Evolutionary conservation across 1,140 invertebrate genomes (phyloP), one percentile per base, ranked within the genome.

Genomic region (Bradysia coprophila): DNA sequence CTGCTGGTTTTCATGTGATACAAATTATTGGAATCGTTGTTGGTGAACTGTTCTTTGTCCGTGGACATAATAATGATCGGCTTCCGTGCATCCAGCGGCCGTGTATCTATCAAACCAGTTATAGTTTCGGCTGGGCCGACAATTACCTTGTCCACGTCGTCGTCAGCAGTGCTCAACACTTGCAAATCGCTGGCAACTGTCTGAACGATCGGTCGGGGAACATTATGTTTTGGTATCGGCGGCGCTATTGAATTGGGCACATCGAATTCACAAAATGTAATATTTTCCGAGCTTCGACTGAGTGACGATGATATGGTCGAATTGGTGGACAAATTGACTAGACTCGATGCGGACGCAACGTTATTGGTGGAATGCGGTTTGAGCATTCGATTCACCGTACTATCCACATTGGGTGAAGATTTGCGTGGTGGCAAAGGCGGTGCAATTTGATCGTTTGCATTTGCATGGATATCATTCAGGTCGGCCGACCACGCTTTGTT

Each of bases 121-220:
- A 77, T 77, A 13, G 74, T 77, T 51, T 76, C 73, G 1, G 74
- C 73, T 5, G 73, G 71, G 1, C 74, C 69, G 0, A 67, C 67
- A 43, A 71, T 70, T 33, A 66, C 54, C 24, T 45, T 45, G 15
- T 41, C 40, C 13, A 19, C 16, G 31, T 55, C 51, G 38, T 61
- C 58, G 18, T 60, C 57, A 21, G 54, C 42, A 33, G 56, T 44
- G 4, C 28, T 22, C 21, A 21, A 11, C 11, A 22, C 11, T 20
- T 38, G 36, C 36, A 38, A 4, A 18, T 20, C 55, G 32, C 57
- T 53, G 21, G 49, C 54, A 34, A 58, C 21, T 0, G 48, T 55
- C 36, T 60, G 53, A 21, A 57, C 52, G 4, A 3, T 10, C 22
- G 34, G 40, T 36, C 43, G 48, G 21, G 38, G 41, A 31, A 46